Base-by-base conservation (phyloP, 1,140 invertebrate genomes). In the Steinernema khuongi region DNA sequence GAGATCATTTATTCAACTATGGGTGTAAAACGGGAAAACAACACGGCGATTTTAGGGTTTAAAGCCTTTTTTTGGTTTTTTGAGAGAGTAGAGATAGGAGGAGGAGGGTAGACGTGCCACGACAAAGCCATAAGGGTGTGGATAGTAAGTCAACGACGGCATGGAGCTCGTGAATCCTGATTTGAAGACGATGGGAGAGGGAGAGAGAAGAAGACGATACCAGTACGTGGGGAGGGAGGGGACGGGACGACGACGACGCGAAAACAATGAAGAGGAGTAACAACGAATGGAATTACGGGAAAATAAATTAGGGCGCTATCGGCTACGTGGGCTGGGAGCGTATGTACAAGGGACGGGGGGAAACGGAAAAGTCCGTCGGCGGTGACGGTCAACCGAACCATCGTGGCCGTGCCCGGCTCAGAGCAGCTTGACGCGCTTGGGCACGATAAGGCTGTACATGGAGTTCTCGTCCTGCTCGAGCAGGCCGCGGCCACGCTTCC, bases 221-320 rank as follows among this genome's bases (percentile, higher is more conserved):
- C 50, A 60, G 50, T 60, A 60, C 50, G 22, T n/a, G 11, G 50
- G 50, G 19, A 22, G 50, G 50, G 19, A 14, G 4, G 50, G 50
- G 50, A 60, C 50, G n/a, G n/a, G 50, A 60, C 11, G 50, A 26
- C 22, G 50, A 11, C 50, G 50, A 26, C 50, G 36, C 50, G 19
- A 60, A 60, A 60, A 7, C 14, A 22, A 17, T 22, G 50, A 60
- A 14, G 7, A n/a, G n/a, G n/a, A n/a, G 14, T 60, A 60, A 60
- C 50, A 60, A 60, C 50, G 50, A 60, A 60, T 60, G 50, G 50
- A 60, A 60, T 60, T 60, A 60, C 2, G 50, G 50, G 50, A 60
- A n/a, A 60, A 60, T 60, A 60, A 60, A 60, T 60, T 60, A 60
- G 50, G 7, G 22, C 50, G 22, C 11, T 26, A 26, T 4, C 7